Conservation (phyloP, 2,888 invertebrate genomes). For the Apoda limacodes region DNA sequence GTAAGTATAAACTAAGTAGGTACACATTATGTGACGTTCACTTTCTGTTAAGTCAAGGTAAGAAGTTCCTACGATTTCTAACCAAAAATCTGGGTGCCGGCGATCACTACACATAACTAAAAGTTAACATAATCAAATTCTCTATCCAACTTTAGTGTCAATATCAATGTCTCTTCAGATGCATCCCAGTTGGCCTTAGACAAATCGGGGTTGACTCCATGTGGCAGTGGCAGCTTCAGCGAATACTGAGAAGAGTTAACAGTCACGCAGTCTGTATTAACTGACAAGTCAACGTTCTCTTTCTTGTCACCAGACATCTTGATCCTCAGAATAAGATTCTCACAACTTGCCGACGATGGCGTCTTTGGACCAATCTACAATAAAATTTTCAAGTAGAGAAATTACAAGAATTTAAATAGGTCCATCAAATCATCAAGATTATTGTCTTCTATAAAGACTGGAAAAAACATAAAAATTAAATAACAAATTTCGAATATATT, state of each 20-base stretch:
- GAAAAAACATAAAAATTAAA: too few relatives aligned
- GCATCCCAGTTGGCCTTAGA: slow-evolving; percentile 86
- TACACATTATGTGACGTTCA: too few relatives aligned
- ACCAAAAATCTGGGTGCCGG: too few relatives aligned
- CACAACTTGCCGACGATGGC: slow-evolving; percentile 84
- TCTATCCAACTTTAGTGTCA: slow-evolving; percentile 80
- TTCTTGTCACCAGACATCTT: slow-evolving; percentile 81
- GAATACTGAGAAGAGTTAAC: slow-evolving; percentile 74
- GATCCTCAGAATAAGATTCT: slow-evolving; percentile 85
- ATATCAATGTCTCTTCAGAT: slow-evolving; percentile 72
- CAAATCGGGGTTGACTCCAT: slow-evolving; percentile 83
- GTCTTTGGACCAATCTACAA: slow-evolving; percentile 83
- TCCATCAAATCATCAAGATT: too few relatives aligned
- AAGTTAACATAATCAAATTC: slow-evolving; percentile 92
- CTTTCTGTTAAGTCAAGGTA: too few relatives aligned
- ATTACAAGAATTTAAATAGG: too few relatives aligned
- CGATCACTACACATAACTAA: too few relatives aligned
- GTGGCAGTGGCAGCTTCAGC: slow-evolving; percentile 82
- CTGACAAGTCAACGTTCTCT: slow-evolving; percentile 80
- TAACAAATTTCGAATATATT: too few relatives aligned
- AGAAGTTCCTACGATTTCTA: too few relatives aligned
- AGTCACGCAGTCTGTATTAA: slow-evolving; percentile 71
- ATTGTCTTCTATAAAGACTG: too few relatives aligned
- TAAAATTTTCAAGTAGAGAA: too few relatives aligned
- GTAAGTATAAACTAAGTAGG: too few relatives aligned